Percentiles rank a stretch among this genome's conserved stretches.
Evolutionary conservation across 1,140 invertebrate species (phyloP).

Genomic region (Kradibia gibbosae): DNA sequence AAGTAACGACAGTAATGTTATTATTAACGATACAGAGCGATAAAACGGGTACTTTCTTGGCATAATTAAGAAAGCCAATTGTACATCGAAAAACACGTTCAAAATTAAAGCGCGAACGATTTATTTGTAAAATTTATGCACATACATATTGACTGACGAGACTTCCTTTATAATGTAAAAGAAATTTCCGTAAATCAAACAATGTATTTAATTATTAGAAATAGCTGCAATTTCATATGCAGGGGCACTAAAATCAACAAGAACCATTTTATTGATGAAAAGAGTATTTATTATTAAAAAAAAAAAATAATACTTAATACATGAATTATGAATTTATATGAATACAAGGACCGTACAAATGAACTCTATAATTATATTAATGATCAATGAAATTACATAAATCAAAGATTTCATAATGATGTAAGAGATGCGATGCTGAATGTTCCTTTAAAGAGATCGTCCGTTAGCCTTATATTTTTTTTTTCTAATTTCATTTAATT

Average conservation of each 20-base stretch:
- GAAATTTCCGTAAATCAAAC: neutral
- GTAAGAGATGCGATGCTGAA: constrained; percentile 52
- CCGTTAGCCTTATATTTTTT: constrained; percentile 54
- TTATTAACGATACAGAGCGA: too few species aligned
- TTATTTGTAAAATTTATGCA: neutral
- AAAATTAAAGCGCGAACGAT: neutral
- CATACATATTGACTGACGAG: neutral
- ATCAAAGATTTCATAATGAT: constrained; percentile 38
- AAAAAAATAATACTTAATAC: constrained; percentile 19
- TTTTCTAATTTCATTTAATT: constrained; percentile 20
- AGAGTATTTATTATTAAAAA: constrained; percentile 25
- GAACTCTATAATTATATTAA: constrained; percentile 50
- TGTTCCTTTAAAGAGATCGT: constrained; percentile 57
- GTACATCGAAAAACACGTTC: neutral
- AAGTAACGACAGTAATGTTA: too few species aligned
- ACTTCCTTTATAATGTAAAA: neutral
- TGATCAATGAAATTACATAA: constrained; percentile 52
- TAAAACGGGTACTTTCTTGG: constrained; percentile 35
- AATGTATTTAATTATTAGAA: neutral
- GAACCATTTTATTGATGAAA: constrained; percentile 34
- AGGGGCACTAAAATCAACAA: constrained; percentile 27
- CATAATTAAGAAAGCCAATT: constrained; percentile 21
- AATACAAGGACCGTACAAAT: constrained; percentile 22
- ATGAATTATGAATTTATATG: constrained; percentile 27
- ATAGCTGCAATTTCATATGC: constrained; percentile 18